phyloP scores from a whole-genome alignment of 2,888 invertebrate genomes.

The Belgica antarctica region DNA sequence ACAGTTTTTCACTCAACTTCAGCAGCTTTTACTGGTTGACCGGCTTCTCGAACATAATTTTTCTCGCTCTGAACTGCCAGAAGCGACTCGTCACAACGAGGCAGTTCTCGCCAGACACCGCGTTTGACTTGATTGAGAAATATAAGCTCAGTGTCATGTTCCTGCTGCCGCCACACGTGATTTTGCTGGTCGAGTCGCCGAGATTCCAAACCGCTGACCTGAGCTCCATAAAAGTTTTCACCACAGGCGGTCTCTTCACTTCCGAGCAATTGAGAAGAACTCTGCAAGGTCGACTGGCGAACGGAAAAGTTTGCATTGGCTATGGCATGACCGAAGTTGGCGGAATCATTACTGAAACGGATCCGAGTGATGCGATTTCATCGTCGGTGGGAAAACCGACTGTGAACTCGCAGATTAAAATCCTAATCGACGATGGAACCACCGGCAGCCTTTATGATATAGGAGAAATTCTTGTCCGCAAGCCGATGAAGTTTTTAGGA shows the following conservation, averaged over 20 bases:
- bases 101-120: neutral
- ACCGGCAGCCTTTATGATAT: neutral
- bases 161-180: no score
- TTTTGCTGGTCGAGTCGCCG: neutral
- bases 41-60: neutral
- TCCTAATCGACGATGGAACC: neutral
- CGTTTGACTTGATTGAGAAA: neutral
- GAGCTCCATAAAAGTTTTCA: neutral
- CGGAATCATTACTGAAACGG: neutral
- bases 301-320: neutral
- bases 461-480: neutral
- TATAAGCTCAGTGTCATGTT: neutral
- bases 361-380: neutral
- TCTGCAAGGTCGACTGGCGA: neutral
- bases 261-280: neutral
- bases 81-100: neutral
- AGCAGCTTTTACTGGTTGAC: neutral
- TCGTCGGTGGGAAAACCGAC: neutral
- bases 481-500: neutral
- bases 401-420: neutral
- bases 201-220: neutral
- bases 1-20: neutral
- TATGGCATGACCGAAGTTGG: neutral
- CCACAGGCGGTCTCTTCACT: neutral
- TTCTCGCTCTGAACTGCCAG: neutral